Conservation (phyloP, 2,113 vertebrate genomes). For the Chionis minor region DNA sequence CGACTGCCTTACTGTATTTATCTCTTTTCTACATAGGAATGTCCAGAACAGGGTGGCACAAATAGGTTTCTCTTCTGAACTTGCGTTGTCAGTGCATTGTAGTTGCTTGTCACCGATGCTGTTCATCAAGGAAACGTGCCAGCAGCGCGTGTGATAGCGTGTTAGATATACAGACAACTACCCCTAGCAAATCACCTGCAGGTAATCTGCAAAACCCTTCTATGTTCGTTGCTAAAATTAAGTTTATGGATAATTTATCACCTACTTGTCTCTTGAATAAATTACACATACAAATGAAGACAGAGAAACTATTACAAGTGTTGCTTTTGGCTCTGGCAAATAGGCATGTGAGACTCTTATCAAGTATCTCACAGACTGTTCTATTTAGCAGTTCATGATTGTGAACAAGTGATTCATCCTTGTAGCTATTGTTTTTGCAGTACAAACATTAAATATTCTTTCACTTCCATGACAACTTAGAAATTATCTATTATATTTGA, state of each 20-base stretch:
- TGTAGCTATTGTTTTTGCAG: slow-evolving; percentile 51
- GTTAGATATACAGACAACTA: not conserved
- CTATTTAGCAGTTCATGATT: slow-evolving; percentile 40
- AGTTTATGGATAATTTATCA: slow-evolving; percentile 41
- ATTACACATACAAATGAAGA: slow-evolving; percentile 46
- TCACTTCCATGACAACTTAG: slow-evolving; percentile 13
- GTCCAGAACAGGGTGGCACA: not conserved
- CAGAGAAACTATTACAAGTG: slow-evolving; percentile 11
- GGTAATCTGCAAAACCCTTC: not conserved
- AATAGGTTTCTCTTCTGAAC: not conserved
- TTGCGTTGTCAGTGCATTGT: not conserved
- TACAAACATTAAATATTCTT: slow-evolving; percentile 39
- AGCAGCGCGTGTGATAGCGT: not conserved
- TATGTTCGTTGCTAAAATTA: not conserved
- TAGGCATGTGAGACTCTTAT: slow-evolving; percentile 35
- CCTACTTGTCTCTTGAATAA: slow-evolving; percentile 56
- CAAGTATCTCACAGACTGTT: slow-evolving; percentile 48
- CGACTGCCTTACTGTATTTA: accelerated
- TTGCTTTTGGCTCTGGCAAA: slow-evolving; percentile 55
- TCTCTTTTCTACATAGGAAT: not conserved
- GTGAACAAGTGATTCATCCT: slow-evolving; percentile 40
- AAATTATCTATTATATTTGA: slow-evolving; percentile 27
- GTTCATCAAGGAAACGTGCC: not conserved
- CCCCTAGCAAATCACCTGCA: not conserved
- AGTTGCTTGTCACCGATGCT: not conserved